A percentile compares a stretch with the other conserved stretches of the same genome.
These are phyloP conservation scores for Fringilla coelebs DNA, from an alignment of 2,797 vertebrate species.

Conservation along the genomic window DNA sequence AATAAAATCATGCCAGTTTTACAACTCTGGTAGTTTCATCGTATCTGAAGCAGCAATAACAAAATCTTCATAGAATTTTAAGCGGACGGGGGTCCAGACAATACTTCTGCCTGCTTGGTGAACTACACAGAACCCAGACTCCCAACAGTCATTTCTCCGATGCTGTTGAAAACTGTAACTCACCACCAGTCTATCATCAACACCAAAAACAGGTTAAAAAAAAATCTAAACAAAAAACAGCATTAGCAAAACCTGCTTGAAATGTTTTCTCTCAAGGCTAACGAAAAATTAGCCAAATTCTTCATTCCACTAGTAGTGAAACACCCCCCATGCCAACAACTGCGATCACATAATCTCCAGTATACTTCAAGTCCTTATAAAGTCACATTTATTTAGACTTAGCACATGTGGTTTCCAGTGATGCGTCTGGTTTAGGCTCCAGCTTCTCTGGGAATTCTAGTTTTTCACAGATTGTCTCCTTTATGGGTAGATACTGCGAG, in stretches of 20 bases:
- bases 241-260: slow-evolving; percentile 58
- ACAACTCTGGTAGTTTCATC: background rate
- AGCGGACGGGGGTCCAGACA: background rate
- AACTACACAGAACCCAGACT: background rate
- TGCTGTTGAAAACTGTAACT: background rate
- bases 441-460: slow-evolving; percentile 81
- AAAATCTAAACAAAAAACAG: background rate
- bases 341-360: slow-evolving; percentile 26
- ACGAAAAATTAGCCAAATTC: slow-evolving; percentile 69
- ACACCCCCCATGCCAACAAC: background rate
- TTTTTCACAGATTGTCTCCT: slow-evolving; percentile 88
- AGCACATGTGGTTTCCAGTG: slow-evolving; percentile 47
- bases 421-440: slow-evolving; percentile 43
- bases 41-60: slow-evolving; percentile 8
- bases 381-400: slow-evolving; percentile 60
- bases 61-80: background rate
- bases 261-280: slow-evolving; percentile 64
- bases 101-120: background rate
- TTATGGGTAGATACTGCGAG: slow-evolving; percentile 88
- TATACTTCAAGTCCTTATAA: slow-evolving; percentile 24
- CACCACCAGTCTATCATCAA: background rate
- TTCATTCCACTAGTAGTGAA: slow-evolving; percentile 62
- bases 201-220: slow-evolving; percentile 29
- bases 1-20: background rate
- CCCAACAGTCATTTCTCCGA: background rate